phyloP scores from a whole-genome alignment of 2,113 vertebrate species.

The Petrocephalus zakoni region DNA sequence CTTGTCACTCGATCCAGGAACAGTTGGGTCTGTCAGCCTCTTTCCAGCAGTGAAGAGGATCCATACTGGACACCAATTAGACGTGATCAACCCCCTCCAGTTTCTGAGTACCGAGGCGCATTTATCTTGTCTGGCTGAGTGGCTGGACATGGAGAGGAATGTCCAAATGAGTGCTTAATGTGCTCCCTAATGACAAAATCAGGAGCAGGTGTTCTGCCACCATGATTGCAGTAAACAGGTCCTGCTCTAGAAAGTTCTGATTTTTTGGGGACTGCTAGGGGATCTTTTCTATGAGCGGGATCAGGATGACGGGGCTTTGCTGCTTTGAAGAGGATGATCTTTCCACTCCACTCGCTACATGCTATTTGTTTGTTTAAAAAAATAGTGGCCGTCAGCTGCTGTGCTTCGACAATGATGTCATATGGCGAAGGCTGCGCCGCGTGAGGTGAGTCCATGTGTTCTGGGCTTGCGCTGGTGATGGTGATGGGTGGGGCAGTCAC shows the following conservation, averaged over 20 bases:
- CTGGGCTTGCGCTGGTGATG: background rate
- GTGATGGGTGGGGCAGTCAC: background rate
- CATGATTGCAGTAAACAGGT: background rate
- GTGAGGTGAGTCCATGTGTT: background rate
- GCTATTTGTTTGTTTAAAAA: background rate
- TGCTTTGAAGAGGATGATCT: background rate
- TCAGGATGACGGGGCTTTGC: background rate
- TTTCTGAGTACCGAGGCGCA: background rate
- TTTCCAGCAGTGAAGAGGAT: slow-evolving; percentile 32
- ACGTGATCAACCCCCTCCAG: background rate
- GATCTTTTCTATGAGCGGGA: background rate
- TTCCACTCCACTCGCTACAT: background rate
- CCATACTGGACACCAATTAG: slow-evolving; percentile 27
- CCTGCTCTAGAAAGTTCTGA: background rate
- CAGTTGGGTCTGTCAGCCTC: background rate
- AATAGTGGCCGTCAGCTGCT: background rate
- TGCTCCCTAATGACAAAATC: background rate
- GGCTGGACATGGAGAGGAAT: background rate
- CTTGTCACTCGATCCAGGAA: background rate
- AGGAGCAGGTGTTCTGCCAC: background rate
- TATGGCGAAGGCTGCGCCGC: background rate
- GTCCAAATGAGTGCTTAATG: background rate
- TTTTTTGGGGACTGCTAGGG: background rate
- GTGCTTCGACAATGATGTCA: background rate
- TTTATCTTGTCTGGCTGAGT: background rate